These are phyloP conservation scores for Tetramorium bicarinatum DNA, from an alignment of 2,888 invertebrate species.

Conservation along the genomic window DNA sequence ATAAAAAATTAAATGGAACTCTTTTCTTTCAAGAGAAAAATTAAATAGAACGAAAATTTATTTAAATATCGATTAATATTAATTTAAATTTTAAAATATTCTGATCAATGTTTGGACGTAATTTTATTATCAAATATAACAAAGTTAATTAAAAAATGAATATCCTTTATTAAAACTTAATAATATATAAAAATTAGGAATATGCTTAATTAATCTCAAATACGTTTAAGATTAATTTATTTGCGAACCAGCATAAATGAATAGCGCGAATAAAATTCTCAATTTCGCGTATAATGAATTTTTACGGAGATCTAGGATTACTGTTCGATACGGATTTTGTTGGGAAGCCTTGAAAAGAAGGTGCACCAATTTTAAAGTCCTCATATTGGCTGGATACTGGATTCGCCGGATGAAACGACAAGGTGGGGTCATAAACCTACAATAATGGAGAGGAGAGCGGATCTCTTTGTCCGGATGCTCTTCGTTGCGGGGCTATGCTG, in stretches of 20 bases:
- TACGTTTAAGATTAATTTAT: neutral
- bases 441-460: slow-evolving; percentile 51
- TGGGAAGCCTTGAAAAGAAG: slow-evolving; percentile 7
- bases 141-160: neutral
- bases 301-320: slow-evolving; percentile 8
- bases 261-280: slow-evolving; percentile 59
- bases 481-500: slow-evolving; percentile 30
- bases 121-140: neutral
- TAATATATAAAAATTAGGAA: neutral
- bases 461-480: slow-evolving; percentile 13
- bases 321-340: slow-evolving; percentile 1
- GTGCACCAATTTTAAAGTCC: slow-evolving; percentile 59
- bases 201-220: neutral
- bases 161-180: neutral
- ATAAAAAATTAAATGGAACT: neutral
- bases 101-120: neutral
- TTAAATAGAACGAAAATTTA: neutral
- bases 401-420: slow-evolving; percentile 55
- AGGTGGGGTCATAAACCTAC: slow-evolving; percentile 62
- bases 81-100: neutral
- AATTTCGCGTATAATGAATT: slow-evolving; percentile 58
- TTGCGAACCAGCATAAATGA: neutral
- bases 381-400: slow-evolving; percentile 53
- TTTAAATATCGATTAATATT: neutral
- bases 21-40: neutral